phyloP scores from a whole-genome alignment of 2,888 invertebrate genomes.

The Gortyna flavago region DNA sequence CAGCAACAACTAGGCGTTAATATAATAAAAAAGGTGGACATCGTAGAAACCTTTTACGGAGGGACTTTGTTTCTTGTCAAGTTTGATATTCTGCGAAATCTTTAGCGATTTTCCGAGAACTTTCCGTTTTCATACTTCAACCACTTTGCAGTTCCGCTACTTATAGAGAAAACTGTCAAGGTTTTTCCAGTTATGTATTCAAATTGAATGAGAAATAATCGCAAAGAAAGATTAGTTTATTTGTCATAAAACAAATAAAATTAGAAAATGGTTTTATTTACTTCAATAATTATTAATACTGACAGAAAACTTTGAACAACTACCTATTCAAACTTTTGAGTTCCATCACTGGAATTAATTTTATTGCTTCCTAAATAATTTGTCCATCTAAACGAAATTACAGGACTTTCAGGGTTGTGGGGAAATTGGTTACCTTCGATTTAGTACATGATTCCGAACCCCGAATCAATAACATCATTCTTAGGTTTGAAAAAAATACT shows the following conservation, averaged over 20 bases:
- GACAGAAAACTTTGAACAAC: neutral
- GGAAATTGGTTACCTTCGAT: too few relatives aligned
- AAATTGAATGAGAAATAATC: neutral
- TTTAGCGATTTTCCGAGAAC: constrained; percentile 16
- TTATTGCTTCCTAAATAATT: too few relatives aligned
- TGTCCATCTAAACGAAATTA: too few relatives aligned
- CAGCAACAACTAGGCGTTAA: neutral
- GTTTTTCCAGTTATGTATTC: neutral
- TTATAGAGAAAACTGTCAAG: neutral
- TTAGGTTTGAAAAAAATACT: too few relatives aligned
- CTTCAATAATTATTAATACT: neutral
- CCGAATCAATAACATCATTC: too few relatives aligned
- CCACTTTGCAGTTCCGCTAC: neutral
- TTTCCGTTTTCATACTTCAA: constrained; percentile 23
- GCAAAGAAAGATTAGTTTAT: neutral
- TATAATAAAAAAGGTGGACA: neutral
- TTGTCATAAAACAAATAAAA: neutral
- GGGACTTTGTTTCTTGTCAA: constrained; percentile 6
- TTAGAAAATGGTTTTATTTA: neutral
- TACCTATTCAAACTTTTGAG: too few relatives aligned
- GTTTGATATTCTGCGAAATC: constrained; percentile 4
- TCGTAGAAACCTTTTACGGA: neutral
- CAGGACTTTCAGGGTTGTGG: too few relatives aligned
- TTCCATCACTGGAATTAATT: too few relatives aligned
- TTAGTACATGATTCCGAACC: too few relatives aligned